Conservation (phyloP, 2,797 vertebrate species). For the Tokudaia muenninki region DNA sequence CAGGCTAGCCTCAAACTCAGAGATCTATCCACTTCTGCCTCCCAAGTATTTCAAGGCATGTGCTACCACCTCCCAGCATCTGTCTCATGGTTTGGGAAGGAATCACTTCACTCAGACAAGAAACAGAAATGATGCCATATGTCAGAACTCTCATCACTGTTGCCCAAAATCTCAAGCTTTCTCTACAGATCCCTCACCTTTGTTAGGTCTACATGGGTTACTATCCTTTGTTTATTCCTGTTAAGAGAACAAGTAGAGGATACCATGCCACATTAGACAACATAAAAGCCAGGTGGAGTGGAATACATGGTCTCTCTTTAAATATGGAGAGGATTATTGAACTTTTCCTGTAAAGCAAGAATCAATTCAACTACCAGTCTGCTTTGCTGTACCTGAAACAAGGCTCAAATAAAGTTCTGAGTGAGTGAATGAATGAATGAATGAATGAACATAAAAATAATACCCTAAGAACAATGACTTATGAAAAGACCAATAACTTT, state of each 20-base stretch:
- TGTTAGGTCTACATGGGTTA: rapidly evolving
- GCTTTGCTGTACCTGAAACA: not conserved
- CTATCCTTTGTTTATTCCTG: not conserved
- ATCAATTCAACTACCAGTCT: not conserved
- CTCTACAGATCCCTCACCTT: not conserved
- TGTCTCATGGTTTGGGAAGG: not conserved
- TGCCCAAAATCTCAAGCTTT: not conserved
- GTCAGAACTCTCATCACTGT: not conserved
- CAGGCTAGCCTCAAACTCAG: not conserved
- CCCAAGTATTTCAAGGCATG: not conserved
- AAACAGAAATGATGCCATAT: rapidly evolving
- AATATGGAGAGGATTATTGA: not conserved
- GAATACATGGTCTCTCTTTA: not conserved
- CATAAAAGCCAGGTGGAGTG: not conserved
- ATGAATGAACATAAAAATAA: not conserved
- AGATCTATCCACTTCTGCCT: not conserved
- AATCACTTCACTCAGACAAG: not conserved
- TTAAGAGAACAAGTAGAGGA: not conserved
- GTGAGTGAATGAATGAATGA: not conserved
- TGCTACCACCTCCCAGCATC: not conserved
- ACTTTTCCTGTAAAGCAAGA: not conserved
- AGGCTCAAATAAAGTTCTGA: not conserved
- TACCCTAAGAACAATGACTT: not conserved
- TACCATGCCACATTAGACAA: not conserved
- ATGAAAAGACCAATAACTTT: not conserved